A percentile compares a stretch with the other conserved stretches of the same genome.
phyloP scores from a whole-genome alignment of 35 echinoderm and acorn worm genomes.

The Ophiothrix spiculata region DNA sequence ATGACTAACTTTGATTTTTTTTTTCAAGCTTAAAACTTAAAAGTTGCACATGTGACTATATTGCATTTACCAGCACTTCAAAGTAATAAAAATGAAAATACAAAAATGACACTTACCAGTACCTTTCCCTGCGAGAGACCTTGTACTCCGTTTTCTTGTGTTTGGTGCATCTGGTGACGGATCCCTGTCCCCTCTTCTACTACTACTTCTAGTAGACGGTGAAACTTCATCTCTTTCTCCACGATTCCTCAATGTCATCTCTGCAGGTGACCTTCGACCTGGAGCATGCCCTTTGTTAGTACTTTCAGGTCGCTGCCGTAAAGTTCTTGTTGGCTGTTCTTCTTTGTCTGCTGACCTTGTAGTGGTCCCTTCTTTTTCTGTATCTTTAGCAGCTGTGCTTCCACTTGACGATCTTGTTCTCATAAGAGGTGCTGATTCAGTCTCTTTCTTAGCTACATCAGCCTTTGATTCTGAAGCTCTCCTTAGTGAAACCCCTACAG shows the following conservation, averaged over 20 bases:
- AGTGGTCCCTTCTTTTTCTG: neutral
- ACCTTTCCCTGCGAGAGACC: slow-evolving; percentile 27
- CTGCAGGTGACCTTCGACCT: slow-evolving; percentile 8
- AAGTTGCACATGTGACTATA: too few species aligned
- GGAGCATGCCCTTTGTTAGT: neutral
- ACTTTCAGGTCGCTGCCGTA: neutral
- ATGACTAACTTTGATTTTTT: too few species aligned
- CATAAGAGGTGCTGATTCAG: neutral
- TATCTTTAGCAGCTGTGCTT: neutral
- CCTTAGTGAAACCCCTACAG: neutral
- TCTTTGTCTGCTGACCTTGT: slow-evolving; percentile 5
- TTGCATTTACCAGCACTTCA: too few species aligned
- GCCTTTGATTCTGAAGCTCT: neutral
- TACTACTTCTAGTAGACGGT: slow-evolving; percentile 15
- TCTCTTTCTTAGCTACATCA: neutral
- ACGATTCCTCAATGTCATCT: neutral
- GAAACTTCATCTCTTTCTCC: slow-evolving; percentile 15
- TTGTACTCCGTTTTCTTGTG: slow-evolving; percentile 27
- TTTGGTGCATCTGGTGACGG: neutral
- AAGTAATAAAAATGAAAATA: slow-evolving; percentile 2
- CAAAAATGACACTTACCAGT: neutral
- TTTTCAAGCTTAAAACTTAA: too few species aligned
- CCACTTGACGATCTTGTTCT: neutral
- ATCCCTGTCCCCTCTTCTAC: slow-evolving; percentile 24
- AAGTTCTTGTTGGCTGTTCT: slow-evolving; percentile 14